Evolutionary conservation across 2,797 vertebrate genomes (phyloP), one percentile per base, ranked within the genome.

Genomic region (Dendrocincla fuliginosa): DNA sequence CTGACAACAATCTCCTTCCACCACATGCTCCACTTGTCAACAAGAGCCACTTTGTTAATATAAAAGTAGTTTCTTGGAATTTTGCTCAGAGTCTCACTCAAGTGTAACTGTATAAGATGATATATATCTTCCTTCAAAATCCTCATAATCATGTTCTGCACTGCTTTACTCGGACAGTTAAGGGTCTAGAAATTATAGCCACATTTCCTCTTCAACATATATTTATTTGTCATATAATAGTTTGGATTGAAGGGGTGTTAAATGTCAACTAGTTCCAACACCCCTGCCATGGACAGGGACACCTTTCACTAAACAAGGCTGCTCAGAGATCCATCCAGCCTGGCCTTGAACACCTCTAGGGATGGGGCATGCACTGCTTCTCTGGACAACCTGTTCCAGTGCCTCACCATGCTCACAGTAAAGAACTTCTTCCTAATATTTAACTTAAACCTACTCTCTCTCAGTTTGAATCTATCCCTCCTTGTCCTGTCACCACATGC

Each of bases 21-120:
- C 93, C 95, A 86, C 94, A 94, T 91, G 93, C 94, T 96, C 87
- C 84, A 32, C 77, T 96, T 97, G 95, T 95, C 95, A 96, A 82
- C 60, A 65, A 22, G 28, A 77, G 42, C 64, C 74, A 87, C 68
- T 87, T 95, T 61, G 35, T 86, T 75, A 80, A 91, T 77, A 67
- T 33, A 87, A 81, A 89, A 96, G 59, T 84, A 91, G 74, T 94
- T 95, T 65, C 79, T 85, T 41, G 28, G 47, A 91, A 56, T 87
- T 89, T 95, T 91, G 9, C 53, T 95, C 79, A 90, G 41, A 89
- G 59, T 83, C 20, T 86, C 42, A 71, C 30, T 79, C 67, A 89
- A 91, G 78, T 94, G 83, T 92, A 90, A 90, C 71, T 15, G 10
- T 46, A 27, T 75, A 63, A 64, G 53, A 75, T 69, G 37, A 83